phyloP scores from a whole-genome alignment of 1,140 invertebrate species.

The Stegodyphus dumicola region DNA sequence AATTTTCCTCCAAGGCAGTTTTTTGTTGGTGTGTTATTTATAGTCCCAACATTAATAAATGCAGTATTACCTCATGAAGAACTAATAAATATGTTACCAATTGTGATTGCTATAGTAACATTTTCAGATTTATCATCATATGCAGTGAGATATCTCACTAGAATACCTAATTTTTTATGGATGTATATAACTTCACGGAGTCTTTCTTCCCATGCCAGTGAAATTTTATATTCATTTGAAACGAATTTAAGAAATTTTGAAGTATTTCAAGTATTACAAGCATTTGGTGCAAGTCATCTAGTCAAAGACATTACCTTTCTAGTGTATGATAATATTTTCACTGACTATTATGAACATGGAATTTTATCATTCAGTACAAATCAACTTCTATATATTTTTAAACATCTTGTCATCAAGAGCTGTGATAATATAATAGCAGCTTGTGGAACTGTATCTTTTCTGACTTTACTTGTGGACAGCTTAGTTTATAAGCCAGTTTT shows the following conservation, averaged over 20 bases:
- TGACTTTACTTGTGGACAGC: slow-evolving; percentile 86
- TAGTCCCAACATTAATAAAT: slow-evolving; percentile 62
- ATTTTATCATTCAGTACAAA: slow-evolving; percentile 19
- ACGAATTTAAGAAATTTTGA: slow-evolving; percentile 87
- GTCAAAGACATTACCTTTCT: slow-evolving; percentile 71
- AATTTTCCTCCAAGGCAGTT: slow-evolving; percentile 40
- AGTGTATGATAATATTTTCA: slow-evolving; percentile 51
- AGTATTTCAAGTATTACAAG: slow-evolving; percentile 85
- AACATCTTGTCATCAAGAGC: slow-evolving; percentile 81
- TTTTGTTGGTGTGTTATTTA: slow-evolving; percentile 58
- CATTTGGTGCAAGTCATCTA: slow-evolving; percentile 86
- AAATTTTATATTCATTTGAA: slow-evolving; percentile 83
- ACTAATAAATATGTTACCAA: slow-evolving; percentile 72
- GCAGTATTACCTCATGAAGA: slow-evolving; percentile 68
- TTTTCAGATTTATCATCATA: slow-evolving; percentile 79
- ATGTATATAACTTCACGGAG: slow-evolving; percentile 78
- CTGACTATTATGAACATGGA: slow-evolving; percentile 7
- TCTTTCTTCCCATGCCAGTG: slow-evolving; percentile 80
- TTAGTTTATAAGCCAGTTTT: slow-evolving; percentile 85
- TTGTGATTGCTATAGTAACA: slow-evolving; percentile 63
- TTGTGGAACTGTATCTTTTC: slow-evolving; percentile 89
- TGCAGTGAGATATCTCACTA: slow-evolving; percentile 75
- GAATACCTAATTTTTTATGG: slow-evolving; percentile 76
- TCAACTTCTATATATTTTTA: slow-evolving; percentile 64
- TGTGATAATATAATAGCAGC: slow-evolving; percentile 91